phyloP scores from a whole-genome alignment of 2,113 vertebrate genomes.

The Gnathonemus echidnorhynchus region DNA sequence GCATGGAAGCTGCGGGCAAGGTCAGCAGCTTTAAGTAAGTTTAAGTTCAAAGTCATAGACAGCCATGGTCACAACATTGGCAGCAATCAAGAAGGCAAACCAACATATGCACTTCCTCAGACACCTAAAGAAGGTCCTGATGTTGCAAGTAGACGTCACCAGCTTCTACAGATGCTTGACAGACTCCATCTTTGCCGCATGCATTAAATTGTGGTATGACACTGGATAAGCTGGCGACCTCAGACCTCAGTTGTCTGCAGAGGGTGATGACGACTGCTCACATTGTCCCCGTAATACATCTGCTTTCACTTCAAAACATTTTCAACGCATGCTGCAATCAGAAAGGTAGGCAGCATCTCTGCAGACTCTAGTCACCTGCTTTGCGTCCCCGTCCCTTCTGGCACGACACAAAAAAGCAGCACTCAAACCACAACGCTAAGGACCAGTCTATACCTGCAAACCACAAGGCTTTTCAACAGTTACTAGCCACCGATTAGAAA shows the following conservation, averaged over 20 bases:
- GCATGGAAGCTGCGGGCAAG: not conserved
- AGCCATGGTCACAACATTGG: not conserved
- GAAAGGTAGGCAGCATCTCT: not conserved
- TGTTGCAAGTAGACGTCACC: not conserved
- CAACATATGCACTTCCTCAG: not conserved
- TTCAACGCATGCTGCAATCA: not conserved
- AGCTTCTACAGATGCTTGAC: not conserved
- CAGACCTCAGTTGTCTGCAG: not conserved
- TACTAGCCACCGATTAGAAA: not conserved
- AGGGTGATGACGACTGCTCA: not conserved
- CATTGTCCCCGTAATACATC: not conserved
- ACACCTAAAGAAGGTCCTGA: not conserved
- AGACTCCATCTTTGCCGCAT: not conserved
- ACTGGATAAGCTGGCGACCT: not conserved
- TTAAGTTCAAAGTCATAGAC: not conserved
- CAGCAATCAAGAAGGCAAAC: not conserved
- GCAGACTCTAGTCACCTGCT: not conserved
- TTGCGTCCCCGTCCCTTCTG: not conserved
- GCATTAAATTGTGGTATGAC: not conserved
- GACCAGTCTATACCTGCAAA: too few species aligned
- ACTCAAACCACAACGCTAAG: too few species aligned
- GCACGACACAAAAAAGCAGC: too few species aligned
- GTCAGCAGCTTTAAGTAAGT: not conserved
- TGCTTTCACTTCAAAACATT: not conserved
- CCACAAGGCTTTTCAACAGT: too few species aligned